Conservation (phyloP, 2,797 vertebrate genomes). For the Basileuterus tristriatus region DNA sequence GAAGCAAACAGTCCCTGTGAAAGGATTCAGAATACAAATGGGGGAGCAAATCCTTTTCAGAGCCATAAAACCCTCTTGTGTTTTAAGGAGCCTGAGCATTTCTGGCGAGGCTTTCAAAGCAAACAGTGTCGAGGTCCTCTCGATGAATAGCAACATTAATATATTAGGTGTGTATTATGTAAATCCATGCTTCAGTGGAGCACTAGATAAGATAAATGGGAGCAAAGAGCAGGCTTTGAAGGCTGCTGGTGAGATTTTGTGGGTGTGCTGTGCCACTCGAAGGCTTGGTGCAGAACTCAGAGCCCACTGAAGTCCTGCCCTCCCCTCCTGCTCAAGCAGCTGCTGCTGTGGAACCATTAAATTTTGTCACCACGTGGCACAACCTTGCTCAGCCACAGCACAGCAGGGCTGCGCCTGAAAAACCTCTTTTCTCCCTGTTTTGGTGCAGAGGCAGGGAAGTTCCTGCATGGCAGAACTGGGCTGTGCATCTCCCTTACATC, state of each 20-base stretch:
- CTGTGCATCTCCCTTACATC: neutral
- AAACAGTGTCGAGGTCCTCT: neutral
- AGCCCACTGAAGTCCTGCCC: neutral
- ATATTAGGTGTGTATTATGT: conserved; percentile 14
- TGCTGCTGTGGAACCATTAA: neutral
- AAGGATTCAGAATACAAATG: neutral
- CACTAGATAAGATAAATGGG: conserved; percentile 43
- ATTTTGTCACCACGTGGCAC: neutral
- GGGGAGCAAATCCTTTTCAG: conserved; percentile 5
- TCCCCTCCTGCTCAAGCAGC: neutral
- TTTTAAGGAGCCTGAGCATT: neutral
- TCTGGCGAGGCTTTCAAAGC: conserved; percentile 12
- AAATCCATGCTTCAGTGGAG: conserved; percentile 7
- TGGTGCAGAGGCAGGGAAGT: neutral
- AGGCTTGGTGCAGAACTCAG: rapidly evolving
- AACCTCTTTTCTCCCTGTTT: neutral
- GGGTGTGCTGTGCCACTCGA: neutral
- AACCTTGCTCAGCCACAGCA: neutral
- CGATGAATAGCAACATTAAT: neutral
- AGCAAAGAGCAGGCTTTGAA: conserved; percentile 32
- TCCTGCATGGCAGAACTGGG: neutral
- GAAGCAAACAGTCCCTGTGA: neutral
- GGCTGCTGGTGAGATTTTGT: neutral
- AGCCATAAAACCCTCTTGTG: neutral
- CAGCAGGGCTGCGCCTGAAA: neutral